Percentiles rank a stretch among this genome's conserved stretches.
Conservation (phyloP, 2,888 invertebrate species). For the Aromia moschata region DNA sequence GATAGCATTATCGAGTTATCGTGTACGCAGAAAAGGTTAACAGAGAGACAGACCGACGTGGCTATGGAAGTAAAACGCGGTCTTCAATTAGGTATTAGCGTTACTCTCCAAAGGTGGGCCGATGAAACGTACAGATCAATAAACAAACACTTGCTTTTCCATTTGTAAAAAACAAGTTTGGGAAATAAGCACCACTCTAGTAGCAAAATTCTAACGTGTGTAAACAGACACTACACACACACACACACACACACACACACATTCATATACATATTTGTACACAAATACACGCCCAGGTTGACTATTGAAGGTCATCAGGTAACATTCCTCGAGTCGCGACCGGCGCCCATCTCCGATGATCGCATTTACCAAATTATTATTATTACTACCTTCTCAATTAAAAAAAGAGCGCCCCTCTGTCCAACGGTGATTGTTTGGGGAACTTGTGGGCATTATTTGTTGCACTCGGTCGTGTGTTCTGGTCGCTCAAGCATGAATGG, state of each 20-base stretch:
- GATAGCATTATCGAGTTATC: too few relatives aligned
- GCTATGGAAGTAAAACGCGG: too few relatives aligned
- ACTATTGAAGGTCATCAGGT: slow-evolving; percentile 53
- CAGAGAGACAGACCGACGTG: too few relatives aligned
- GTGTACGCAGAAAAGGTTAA: too few relatives aligned
- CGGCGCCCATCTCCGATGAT: slow-evolving; percentile 48
- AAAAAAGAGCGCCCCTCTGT: slow-evolving; percentile 22
- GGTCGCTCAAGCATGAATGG: slow-evolving; percentile 48
- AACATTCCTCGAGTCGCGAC: slow-evolving; percentile 51
- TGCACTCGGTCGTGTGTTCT: slow-evolving; percentile 22
- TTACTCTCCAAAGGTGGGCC: not conserved
- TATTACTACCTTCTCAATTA: slow-evolving; percentile 37
- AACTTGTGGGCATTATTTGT: slow-evolving; percentile 28
- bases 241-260: slow-evolving; percentile 22
- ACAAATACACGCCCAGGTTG: slow-evolving; percentile 40
- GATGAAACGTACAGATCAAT: not conserved
- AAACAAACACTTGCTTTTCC: slow-evolving; percentile 21
- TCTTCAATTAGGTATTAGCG: not conserved
- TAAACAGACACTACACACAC: too few relatives aligned
- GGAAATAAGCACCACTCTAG: slow-evolving; percentile 24
- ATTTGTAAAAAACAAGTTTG: not conserved
- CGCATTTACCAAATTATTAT: slow-evolving; percentile 48
- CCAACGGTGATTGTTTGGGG: slow-evolving; percentile 24
- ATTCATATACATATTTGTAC: slow-evolving; percentile 33
- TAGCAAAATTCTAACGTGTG: slow-evolving; percentile 37